A percentile compares a stretch with the other conserved stretches of the same genome.
Evolutionary conservation across 2,888 invertebrate species (phyloP).

Genomic region (Sphinx pinastri): DNA sequence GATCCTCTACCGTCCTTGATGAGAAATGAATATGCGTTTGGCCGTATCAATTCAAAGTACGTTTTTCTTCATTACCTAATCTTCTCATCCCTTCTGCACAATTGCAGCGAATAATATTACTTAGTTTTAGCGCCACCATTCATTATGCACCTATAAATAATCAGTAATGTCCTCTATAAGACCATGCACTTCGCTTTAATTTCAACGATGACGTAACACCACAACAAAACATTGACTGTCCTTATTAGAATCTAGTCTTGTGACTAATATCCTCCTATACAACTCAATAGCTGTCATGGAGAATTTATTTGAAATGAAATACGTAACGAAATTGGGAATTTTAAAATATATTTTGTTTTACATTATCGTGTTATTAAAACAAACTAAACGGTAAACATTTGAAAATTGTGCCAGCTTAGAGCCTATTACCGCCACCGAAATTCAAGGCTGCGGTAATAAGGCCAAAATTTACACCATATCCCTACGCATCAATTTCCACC

Average conservation of each 20-base stretch:
- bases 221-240: slow-evolving; percentile 14
- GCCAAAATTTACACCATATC: slow-evolving; percentile 69
- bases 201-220: slow-evolving; percentile 17
- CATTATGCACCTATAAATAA: background rate
- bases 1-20: too few relatives aligned
- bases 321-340: background rate
- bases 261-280: slow-evolving; percentile 4
- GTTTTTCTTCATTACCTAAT: too few relatives aligned
- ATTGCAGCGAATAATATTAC: background rate
- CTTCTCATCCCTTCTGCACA: background rate
- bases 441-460: slow-evolving; percentile 69
- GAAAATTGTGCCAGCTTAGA: slow-evolving; percentile 53
- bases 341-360: background rate
- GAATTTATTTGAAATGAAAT: background rate
- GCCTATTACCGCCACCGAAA: slow-evolving; percentile 56
- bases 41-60: too few relatives aligned
- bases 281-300: background rate
- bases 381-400: slow-evolving; percentile 36
- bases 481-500: slow-evolving; percentile 67
- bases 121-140: background rate
- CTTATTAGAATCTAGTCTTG: background rate
- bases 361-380: slow-evolving; percentile 28
- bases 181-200: slow-evolving; percentile 8
- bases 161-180: background rate
- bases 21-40: too few relatives aligned